Evolutionary conservation across 2,888 invertebrate species (phyloP).

Genomic region (Cephus rjabovi): DNA sequence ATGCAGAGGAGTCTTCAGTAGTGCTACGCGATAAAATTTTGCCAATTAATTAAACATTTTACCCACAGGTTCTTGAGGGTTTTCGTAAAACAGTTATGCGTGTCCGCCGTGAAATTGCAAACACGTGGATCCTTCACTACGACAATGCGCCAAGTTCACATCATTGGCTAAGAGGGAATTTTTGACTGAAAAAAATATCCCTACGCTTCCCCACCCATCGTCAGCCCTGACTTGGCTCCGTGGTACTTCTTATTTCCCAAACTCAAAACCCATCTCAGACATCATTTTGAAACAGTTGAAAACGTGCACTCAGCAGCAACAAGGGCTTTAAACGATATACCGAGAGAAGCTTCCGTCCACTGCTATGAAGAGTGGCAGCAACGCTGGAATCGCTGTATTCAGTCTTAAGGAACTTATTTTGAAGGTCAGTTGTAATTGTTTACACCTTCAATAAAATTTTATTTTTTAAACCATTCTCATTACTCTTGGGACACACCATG

Average conservation of each 20-base stretch:
- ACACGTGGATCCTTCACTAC: too few relatives aligned
- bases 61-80: too few relatives aligned
- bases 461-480: conserved; percentile 7
- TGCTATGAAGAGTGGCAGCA: conserved; percentile 38
- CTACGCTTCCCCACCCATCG: conserved; percentile 7
- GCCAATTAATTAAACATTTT: too few relatives aligned
- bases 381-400: conserved; percentile 35
- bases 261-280: conserved; percentile 27
- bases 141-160: too few relatives aligned
- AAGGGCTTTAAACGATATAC: conserved; percentile 39
- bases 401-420: conserved; percentile 38
- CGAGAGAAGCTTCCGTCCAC: conserved; percentile 32
- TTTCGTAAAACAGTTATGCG: too few relatives aligned
- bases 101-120: too few relatives aligned
- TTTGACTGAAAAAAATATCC: conserved; percentile 5
- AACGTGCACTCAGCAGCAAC: conserved; percentile 40
- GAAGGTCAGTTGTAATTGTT: conserved; percentile 12
- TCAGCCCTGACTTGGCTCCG: conserved; percentile 48
- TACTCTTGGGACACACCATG: not conserved
- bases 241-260: conserved; percentile 35
- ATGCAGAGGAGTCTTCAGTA: too few relatives aligned
- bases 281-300: conserved; percentile 37
- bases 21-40: too few relatives aligned
- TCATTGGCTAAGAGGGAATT: not conserved
- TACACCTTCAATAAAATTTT: not conserved